Evolutionary conservation across 2,888 invertebrate genomes (phyloP), one percentile per base, ranked within the genome.

Genomic region (Steinernema hermaphroditum): DNA sequence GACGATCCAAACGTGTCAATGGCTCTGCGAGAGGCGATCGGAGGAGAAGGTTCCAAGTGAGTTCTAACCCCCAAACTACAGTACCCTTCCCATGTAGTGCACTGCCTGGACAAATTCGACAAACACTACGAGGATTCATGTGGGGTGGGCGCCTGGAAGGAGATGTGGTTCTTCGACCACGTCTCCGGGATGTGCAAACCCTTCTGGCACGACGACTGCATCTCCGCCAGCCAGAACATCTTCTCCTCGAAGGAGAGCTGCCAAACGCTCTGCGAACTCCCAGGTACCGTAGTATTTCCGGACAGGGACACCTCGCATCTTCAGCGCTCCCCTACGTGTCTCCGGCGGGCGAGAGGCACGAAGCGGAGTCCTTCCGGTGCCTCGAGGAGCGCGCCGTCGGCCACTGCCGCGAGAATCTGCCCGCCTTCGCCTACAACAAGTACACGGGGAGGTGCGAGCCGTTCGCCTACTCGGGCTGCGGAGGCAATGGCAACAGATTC

Each of bases 201-300:
- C 8, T 85, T 85, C 74, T 85, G 82, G 82, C 84, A 82, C 79
- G 85, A 85, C 74, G 82, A 81, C 1, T 85, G 85, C 72, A 75
- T 73, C 2, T 76, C 81, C 8, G 49, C 79, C 8, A 80, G 81
- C 4, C 81, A 83, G 57, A 85, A 85, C 70, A 83, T 85, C 44
- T 85, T 81, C 77, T 71, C 62, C 1, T 44, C 68, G 68, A 44
- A 72, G 34, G 49, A 34, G 6, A 71, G 27, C 69, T 79, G 77
- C 62, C 34, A 72, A 62, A 68, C 46, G n/a, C 43, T 72, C 12
- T 77, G 77, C 72, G 72, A 78, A 76, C 44, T 71, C 16, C 73
- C 77, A 43, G 72, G 76, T 79, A 72, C 32, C 14, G 19, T 37
- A 29, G 12, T 72, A 8, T 32, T 22, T 72, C 16, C 2, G 2